Conservation (phyloP, 2,113 vertebrate species). For the Eurypyga helias region DNA sequence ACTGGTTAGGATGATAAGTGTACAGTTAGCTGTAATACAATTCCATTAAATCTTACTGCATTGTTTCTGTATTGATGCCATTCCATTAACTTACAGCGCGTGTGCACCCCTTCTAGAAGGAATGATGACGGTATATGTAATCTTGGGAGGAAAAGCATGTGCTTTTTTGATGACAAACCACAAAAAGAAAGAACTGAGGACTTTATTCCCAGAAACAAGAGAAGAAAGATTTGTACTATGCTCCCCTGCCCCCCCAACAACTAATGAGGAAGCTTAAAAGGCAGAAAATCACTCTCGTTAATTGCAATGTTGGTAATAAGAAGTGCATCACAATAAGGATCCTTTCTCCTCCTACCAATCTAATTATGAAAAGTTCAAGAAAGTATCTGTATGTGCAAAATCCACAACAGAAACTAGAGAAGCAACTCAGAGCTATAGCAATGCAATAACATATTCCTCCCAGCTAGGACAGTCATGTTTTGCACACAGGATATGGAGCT, state of each 20-base stretch:
- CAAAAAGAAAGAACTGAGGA: background rate
- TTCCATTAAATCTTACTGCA: background rate
- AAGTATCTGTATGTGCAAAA: constrained; percentile 15
- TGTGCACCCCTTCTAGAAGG: background rate
- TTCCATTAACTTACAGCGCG: background rate
- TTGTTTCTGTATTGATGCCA: background rate
- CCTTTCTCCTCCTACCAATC: background rate
- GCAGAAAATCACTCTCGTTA: background rate
- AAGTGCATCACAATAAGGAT: background rate
- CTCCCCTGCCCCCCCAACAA: background rate
- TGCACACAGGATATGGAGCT: background rate
- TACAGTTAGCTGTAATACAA: background rate
- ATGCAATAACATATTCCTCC: background rate
- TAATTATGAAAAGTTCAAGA: constrained; percentile 40
- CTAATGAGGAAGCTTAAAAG: constrained; percentile 37
- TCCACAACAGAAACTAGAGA: background rate
- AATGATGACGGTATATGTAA: background rate
- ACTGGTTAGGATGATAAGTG: background rate
- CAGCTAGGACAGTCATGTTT: background rate
- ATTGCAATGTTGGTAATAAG: background rate
- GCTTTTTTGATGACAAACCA: background rate
- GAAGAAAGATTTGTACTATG: background rate
- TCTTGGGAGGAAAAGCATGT: background rate
- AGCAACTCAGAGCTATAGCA: background rate
- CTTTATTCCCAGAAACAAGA: background rate